Evolutionary conservation across 2,113 vertebrate species (phyloP).

Genomic region (Leptocoma aspasia): DNA sequence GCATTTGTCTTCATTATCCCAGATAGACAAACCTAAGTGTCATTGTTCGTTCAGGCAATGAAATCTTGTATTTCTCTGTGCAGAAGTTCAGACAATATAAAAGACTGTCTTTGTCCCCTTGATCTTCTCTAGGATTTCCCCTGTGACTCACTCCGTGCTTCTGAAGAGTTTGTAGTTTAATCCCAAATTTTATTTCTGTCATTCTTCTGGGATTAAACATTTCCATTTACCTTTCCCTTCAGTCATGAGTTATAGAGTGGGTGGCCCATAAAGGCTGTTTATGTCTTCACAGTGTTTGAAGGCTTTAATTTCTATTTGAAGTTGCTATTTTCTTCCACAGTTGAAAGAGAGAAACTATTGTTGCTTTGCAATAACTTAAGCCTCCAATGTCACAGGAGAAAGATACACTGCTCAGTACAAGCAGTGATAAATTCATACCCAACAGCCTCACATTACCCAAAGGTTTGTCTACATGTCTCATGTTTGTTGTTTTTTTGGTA

Average conservation of each 20-base stretch:
- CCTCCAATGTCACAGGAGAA: neutral
- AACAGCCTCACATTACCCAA: neutral
- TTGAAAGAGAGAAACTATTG: neutral
- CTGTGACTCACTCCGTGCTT: neutral
- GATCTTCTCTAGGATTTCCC: neutral
- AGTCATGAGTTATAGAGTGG: neutral
- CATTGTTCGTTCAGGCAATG: neutral
- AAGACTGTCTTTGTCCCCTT: neutral
- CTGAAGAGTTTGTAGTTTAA: neutral
- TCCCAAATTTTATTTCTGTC: neutral
- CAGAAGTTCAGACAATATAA: neutral
- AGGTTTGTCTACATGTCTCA: fast-evolving
- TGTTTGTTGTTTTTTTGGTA: neutral
- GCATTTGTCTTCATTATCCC: neutral
- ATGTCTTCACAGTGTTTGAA: neutral
- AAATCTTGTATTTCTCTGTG: neutral
- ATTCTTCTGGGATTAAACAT: neutral
- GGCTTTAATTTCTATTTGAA: neutral
- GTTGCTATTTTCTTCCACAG: neutral
- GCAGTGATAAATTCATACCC: neutral
- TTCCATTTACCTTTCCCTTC: neutral
- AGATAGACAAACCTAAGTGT: neutral
- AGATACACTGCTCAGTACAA: neutral
- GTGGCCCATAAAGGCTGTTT: neutral
- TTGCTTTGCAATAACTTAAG: neutral